A percentile compares a stretch with the other conserved stretches of the same genome.
These are phyloP conservation scores for Hypena proboscidalis DNA, from an alignment of 2,888 invertebrate genomes.

Conservation along the genomic window DNA sequence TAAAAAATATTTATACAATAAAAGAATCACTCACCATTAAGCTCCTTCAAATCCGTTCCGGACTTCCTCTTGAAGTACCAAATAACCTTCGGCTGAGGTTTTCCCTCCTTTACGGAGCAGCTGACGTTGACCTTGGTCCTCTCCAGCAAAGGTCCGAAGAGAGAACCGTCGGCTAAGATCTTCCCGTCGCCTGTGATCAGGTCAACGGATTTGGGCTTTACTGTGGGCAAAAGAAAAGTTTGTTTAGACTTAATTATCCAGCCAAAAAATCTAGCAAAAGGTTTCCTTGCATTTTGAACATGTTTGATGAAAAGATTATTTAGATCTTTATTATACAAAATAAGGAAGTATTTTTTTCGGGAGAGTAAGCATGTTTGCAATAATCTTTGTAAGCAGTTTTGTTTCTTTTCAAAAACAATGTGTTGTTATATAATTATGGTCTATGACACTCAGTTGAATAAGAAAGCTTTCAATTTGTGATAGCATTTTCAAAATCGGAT, in stretches of 20 bases:
- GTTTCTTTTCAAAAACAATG: no score
- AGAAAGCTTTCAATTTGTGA: no score
- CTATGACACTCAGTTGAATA: no score
- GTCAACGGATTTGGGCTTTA: slow-evolving; percentile 91
- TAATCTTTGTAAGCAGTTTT: no score
- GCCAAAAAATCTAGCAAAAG: no score
- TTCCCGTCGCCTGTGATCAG: slow-evolving; percentile 88
- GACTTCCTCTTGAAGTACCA: slow-evolving; percentile 93
- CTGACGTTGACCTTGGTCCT: slow-evolving; percentile 88
- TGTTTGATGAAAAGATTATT: no score
- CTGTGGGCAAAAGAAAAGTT: slow-evolving; percentile 84
- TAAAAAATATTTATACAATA: not conserved
- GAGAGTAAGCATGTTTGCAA: no score
- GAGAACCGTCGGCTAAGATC: slow-evolving; percentile 86
- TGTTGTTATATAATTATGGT: no score
- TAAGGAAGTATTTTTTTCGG: no score
- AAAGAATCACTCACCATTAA: slow-evolving; percentile 77
- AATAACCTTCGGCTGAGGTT: slow-evolving; percentile 92
- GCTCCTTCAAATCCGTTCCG: slow-evolving; percentile 59
- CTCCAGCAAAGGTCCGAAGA: slow-evolving; percentile 90
- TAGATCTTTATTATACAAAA: no score
- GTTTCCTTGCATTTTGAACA: no score
- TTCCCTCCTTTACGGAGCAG: slow-evolving; percentile 92
- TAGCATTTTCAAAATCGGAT: no score
- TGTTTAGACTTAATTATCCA: not conserved